Evolutionary conservation across 2,797 vertebrate species (phyloP), one percentile per base, ranked within the genome.

Genomic region (Hyperoplus immaculatus): DNA sequence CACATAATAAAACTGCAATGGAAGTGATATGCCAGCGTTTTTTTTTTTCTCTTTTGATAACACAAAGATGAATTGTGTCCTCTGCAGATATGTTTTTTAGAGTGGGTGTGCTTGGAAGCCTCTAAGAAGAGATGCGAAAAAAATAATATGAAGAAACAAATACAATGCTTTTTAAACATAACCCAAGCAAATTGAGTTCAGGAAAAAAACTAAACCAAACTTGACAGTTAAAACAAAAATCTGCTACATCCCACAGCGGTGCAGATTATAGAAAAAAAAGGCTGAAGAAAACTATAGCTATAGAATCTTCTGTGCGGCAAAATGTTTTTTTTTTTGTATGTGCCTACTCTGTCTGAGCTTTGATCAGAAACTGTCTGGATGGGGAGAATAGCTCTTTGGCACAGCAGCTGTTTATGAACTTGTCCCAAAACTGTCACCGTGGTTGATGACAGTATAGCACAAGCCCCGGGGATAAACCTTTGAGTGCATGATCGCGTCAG

Each of bases 401-500:
- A 69, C 76, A 73, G 83, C 54, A 84, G 69, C 80, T 82, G 87
- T 88, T 89, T 79, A 83, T 87, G 87, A 92, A 88, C 83, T 85
- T 69, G 83, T 85, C 85, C 89, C 77, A 80, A 82, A 92, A 86
- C 85, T 89, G 90, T 91, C 92, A 90, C 59, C 6, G 12, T 49
- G 66, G 68, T 78, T 84, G 86, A 89, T 69, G 76, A 87, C 66
- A 65, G 75, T 14, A 29, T 29, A 77, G 60, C 75, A 58, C 29
- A 16, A 72, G 65, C 78, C 72, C 76, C 45, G 14, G 63, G 69
- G 75, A 86, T 62, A 51, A 61, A 62, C 66, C 68, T 65, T 75
- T 50, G 71, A 80, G 62, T 76, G 61, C 36, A 18, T 67, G 76
- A 83, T 80, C n/a, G 42, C 42, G 41, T 69, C 69, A 68, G 47